Evolutionary conservation across 2,888 invertebrate genomes (phyloP).

Genomic region (Germaria angustata): DNA sequence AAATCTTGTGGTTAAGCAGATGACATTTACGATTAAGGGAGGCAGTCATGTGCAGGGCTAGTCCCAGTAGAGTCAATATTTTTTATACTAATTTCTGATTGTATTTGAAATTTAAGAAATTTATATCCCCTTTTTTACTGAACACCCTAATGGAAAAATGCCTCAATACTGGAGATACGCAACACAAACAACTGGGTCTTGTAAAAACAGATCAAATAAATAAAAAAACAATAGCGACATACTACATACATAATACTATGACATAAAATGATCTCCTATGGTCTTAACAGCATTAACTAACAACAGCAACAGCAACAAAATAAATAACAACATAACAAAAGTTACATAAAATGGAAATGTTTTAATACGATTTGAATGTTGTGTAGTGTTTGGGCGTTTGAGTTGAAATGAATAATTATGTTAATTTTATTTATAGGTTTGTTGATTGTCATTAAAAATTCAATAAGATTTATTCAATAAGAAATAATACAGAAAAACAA

Average conservation of each 20-base stretch:
- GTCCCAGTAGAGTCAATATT: no score
- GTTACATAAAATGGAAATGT: conserved; percentile 57
- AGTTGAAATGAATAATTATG: conserved; percentile 45
- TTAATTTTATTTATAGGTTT: conserved; percentile 50
- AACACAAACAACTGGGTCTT: conserved; percentile 1
- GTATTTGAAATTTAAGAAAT: no score
- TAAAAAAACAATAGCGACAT: conserved; percentile 20
- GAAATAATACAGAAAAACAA: not conserved
- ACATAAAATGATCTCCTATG: conserved; percentile 46
- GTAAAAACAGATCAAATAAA: conserved; percentile 20
- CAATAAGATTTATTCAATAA: conserved; percentile 39
- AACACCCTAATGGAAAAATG: not conserved
- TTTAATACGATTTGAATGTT: conserved; percentile 50
- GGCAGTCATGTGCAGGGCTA: no score
- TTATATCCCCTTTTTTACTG: not conserved
- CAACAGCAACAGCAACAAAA: not conserved
- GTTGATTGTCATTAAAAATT: conserved; percentile 21
- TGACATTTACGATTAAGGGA: no score
- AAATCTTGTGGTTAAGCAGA: no score
- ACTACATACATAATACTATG: conserved; percentile 8
- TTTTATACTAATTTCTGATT: no score
- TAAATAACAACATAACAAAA: not conserved
- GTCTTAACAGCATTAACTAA: conserved; percentile 9
- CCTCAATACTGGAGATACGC: conserved; percentile 13
- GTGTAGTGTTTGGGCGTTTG: conserved; percentile 51